Conservation (phyloP, 2,797 vertebrate genomes). For the Triplophysa bombifrons region DNA sequence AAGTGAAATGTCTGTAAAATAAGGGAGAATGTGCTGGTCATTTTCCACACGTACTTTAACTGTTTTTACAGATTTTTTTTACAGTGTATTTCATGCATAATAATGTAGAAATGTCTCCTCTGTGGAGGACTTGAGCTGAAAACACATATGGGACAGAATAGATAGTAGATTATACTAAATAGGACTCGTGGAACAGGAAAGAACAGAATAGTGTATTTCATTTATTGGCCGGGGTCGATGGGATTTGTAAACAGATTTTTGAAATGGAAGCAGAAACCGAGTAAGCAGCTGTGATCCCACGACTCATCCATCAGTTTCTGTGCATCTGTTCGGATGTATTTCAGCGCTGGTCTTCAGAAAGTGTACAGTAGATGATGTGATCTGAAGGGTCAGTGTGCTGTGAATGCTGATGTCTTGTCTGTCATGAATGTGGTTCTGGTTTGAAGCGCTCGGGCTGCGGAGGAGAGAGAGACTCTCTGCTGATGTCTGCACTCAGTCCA, state of each 20-base stretch:
- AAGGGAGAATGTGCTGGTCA: no score
- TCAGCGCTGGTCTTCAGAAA: not conserved
- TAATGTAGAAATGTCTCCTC: constrained; percentile 45
- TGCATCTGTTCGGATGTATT: not conserved
- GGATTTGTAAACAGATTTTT: no score
- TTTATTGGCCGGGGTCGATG: no score
- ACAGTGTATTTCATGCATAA: constrained; percentile 40
- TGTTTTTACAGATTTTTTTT: no score
- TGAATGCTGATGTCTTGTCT: constrained; percentile 8
- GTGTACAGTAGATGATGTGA: not conserved
- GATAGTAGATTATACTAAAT: not conserved
- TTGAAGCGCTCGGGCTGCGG: no score
- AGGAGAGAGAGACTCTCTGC: constrained; percentile 16
- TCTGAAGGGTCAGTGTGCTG: constrained; percentile 16
- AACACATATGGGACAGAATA: not conserved
- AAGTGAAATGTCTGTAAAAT: no score
- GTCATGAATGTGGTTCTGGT: no score
- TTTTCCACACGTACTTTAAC: no score
- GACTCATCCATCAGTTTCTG: not conserved
- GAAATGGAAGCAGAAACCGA: no score
- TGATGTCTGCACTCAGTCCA: constrained; percentile 5
- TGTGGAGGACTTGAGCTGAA: constrained; percentile 8
- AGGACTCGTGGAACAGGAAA: no score
- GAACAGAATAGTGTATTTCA: no score
- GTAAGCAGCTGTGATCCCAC: no score